Evolutionary conservation across 1,140 invertebrate species (phyloP), one percentile per base, ranked within the genome.

Genomic region (Nasonia vitripennis): DNA sequence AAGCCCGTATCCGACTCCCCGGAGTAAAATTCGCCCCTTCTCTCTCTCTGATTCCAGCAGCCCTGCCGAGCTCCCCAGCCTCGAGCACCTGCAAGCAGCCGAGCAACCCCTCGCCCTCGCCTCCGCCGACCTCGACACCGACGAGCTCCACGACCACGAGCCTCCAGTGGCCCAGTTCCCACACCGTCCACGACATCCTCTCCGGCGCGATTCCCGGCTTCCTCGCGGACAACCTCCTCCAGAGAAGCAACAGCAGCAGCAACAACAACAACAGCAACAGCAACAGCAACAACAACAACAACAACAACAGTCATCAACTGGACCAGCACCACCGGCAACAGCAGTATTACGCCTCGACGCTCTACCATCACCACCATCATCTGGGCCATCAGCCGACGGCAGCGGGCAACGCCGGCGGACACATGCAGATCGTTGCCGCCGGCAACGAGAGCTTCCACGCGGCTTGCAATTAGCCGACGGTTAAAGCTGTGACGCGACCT

Each of bases 181-280:
- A 97, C 90, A 95, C 96, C 2, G 96, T 97, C 6, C 95, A 95
- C 81, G 96, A 97, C 89, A 96, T 97, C 87, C 92, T 97, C 10
- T 91, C 91, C 0, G 88, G 90, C 0, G 87, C 91, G 31, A 88
- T 92, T 86, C 88, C 90, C 83, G 87, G 87, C 37, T 37, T 88
- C 88, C 14, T 88, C 86, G 79, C 89, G 81, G 23, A 88, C 89
- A 17, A 87, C 87, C 20, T 55, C 88, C 73, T 89, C 90, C 87
- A 81, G 89, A 34, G 85, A 87, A 51, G 87, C 48, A 86, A 86
- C 41, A 20, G n/a, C 80, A 83, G 41, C 31, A 45, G 20, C 27
- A 45, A 11, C 78, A 87, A 84, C 91, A 91, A 84, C 91, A 90
- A 83, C 88, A 88, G 2, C n/a, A n/a, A n/a, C n/a, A n/a, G n/a